These are phyloP conservation scores for Anseranas semipalmata DNA, from an alignment of 2,113 vertebrate species.

Conservation along the genomic window DNA sequence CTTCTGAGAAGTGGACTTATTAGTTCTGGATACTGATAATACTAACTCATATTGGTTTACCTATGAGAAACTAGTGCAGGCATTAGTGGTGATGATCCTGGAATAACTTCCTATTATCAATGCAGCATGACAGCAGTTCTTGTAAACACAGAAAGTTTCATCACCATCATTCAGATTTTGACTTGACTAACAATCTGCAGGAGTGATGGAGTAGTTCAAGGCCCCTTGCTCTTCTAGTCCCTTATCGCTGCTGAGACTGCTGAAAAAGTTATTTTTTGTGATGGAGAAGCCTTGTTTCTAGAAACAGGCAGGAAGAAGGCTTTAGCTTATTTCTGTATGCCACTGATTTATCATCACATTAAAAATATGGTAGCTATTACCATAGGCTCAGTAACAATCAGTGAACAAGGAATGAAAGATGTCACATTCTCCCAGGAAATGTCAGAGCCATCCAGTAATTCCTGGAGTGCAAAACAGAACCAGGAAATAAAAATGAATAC, in stretches of 20 bases:
- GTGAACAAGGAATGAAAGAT: not conserved
- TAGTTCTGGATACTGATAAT: not conserved
- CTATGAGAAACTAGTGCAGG: not conserved
- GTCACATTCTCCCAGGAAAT: not conserved
- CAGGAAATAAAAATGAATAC: constrained; percentile 1
- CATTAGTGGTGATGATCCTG: not conserved
- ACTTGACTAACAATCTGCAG: not conserved
- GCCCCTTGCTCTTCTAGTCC: fast-evolving
- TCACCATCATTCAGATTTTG: not conserved
- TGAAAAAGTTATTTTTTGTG: not conserved
- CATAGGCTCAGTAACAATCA: not conserved
- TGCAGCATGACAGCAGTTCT: not conserved
- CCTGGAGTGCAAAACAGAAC: constrained; percentile 3
- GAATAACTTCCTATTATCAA: not conserved
- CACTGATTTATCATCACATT: not conserved
- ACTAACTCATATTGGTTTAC: not conserved
- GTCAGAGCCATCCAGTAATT: not conserved
- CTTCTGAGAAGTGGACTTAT: not conserved
- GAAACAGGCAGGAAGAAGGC: not conserved
- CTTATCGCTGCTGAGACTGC: not conserved
- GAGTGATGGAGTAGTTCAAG: not conserved
- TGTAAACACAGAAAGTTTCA: not conserved
- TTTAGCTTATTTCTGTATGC: not conserved
- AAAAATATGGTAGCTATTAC: not conserved
- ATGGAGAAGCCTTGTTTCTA: not conserved